A percentile compares a stretch with the other conserved stretches of the same genome.
phyloP scores from a whole-genome alignment of 2,113 vertebrate species.

The Hydropotes inermis region DNA sequence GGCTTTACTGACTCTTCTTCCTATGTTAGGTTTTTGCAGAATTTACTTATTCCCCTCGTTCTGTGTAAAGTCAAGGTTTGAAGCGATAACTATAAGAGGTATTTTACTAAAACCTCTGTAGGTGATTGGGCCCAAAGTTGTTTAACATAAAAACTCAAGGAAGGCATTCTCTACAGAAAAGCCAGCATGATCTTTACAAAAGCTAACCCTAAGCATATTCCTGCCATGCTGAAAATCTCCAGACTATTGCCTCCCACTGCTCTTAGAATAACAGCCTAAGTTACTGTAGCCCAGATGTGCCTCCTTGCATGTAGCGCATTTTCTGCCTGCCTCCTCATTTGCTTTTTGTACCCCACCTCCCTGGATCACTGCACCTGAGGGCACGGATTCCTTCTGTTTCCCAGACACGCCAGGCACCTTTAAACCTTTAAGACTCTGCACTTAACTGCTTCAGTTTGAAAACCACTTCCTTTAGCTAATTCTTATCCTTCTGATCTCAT shows the following conservation, averaged over 20 bases:
- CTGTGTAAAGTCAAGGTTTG: background rate
- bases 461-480: background rate
- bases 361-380: background rate
- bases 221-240: background rate
- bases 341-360: background rate
- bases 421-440: background rate
- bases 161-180: background rate
- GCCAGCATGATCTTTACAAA: background rate
- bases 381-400: too few species aligned
- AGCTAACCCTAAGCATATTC: background rate
- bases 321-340: background rate
- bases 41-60: background rate
- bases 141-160: background rate
- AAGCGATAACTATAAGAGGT: background rate
- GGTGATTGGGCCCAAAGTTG: background rate
- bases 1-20: background rate
- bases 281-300: background rate
- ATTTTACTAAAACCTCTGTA: background rate
- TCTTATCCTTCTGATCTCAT: background rate
- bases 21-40: background rate
- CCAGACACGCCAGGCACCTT: too few species aligned
- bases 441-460: background rate
- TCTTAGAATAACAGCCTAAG: background rate
- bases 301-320: background rate
- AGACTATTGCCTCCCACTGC: background rate